Conservation (phyloP, 2,113 vertebrate species). For the Calonectris borealis region DNA sequence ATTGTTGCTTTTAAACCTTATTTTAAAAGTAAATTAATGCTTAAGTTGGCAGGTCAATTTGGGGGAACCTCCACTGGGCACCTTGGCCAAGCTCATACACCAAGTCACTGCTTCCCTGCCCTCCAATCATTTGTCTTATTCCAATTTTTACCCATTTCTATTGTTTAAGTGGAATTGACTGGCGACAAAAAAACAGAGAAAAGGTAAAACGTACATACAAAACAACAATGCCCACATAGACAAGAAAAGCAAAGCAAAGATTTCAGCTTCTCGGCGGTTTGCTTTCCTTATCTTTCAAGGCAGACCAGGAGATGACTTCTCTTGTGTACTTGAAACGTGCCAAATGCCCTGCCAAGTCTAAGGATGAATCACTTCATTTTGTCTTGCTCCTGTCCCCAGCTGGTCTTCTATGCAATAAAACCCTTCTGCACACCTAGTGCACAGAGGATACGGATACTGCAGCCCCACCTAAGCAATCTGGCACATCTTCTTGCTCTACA, state of each 20-base stretch:
- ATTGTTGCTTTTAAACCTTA: neutral
- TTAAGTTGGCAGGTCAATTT: neutral
- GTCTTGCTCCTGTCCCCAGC: neutral
- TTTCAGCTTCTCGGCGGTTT: neutral
- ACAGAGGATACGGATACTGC: neutral
- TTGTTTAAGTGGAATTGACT: neutral
- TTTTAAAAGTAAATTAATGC: neutral
- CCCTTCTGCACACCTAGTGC: neutral
- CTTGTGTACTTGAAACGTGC: neutral
- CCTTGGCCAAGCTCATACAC: neutral
- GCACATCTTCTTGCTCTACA: neutral
- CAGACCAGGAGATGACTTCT: neutral
- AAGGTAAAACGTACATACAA: neutral
- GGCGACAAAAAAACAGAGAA: neutral
- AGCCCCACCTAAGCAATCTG: neutral
- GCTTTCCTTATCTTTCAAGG: neutral
- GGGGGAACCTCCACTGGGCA: neutral
- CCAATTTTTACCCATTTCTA: neutral
- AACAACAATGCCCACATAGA: neutral
- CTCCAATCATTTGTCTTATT: neutral
- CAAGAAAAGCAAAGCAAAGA: neutral
- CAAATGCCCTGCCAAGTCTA: neutral
- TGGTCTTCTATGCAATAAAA: neutral
- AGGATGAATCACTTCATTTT: neutral
- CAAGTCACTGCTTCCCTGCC: neutral